A percentile compares a stretch with the other conserved stretches of the same genome.
Conservation (phyloP, 2,113 vertebrate genomes). For the Neotoma lepida region DNA sequence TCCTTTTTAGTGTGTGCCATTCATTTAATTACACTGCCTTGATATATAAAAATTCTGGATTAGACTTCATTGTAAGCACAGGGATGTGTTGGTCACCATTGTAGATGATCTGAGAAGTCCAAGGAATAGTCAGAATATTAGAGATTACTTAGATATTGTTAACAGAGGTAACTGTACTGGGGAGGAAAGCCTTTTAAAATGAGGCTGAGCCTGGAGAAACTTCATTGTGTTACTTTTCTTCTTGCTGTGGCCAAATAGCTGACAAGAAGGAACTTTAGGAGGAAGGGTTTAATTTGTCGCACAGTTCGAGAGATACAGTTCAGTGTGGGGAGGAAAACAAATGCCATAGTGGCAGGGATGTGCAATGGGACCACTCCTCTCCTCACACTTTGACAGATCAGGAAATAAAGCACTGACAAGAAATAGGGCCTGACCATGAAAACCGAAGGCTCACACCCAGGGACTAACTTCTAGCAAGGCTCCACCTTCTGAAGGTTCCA, state of each 20-base stretch:
- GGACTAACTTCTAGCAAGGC: background rate
- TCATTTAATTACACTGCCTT: background rate
- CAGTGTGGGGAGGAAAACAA: background rate
- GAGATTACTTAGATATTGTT: constrained; percentile 1
- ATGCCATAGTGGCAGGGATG: background rate
- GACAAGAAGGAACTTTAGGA: background rate
- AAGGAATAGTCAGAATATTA: background rate
- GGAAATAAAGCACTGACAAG: background rate
- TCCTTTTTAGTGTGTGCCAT: background rate
- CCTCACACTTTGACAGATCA: background rate
- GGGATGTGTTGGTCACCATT: background rate
- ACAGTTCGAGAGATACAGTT: background rate
- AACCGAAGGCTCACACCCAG: background rate
- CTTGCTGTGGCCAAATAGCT: background rate
- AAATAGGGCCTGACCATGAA: background rate
- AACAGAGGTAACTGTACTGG: background rate
- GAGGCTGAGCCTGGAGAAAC: background rate
- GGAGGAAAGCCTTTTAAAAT: background rate
- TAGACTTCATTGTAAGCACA: background rate
- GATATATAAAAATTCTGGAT: constrained; percentile 15
- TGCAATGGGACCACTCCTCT: background rate
- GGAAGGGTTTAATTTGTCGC: too few species aligned
- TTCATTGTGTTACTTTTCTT: background rate
- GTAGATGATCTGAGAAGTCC: constrained; percentile 5
- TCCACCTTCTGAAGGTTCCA: background rate